These are phyloP conservation scores for Phrixothrix hirtus DNA, from an alignment of 2,888 invertebrate genomes.

Conservation along the genomic window DNA sequence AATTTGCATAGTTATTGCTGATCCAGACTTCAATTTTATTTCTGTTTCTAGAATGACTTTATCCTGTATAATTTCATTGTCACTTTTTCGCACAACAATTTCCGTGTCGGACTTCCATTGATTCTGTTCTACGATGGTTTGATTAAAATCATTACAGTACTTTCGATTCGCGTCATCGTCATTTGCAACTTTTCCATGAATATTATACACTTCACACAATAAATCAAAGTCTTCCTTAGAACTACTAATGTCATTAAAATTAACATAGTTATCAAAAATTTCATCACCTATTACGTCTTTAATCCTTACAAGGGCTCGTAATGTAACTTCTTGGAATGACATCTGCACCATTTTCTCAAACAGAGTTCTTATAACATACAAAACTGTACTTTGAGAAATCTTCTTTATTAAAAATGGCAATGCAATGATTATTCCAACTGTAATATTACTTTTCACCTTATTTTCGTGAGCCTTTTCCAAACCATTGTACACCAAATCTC, in stretches of 20 bases:
- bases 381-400: slow-evolving; percentile 57
- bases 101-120: slow-evolving; percentile 32
- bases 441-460: slow-evolving; percentile 60
- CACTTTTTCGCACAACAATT: slow-evolving; percentile 25
- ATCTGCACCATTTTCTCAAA: slow-evolving; percentile 57
- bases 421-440: slow-evolving; percentile 68
- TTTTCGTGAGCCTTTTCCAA: slow-evolving; percentile 64
- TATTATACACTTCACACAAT: slow-evolving; percentile 65
- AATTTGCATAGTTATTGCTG: slow-evolving; percentile 82
- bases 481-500: slow-evolving; percentile 68
- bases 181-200: slow-evolving; percentile 35
- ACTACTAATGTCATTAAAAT: slow-evolving; percentile 50
- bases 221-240: slow-evolving; percentile 62
- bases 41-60: slow-evolving; percentile 82
- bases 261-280: slow-evolving; percentile 63
- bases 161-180: slow-evolving; percentile 20
- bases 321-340: slow-evolving; percentile 65
- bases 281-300: slow-evolving; percentile 68
- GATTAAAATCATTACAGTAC: slow-evolving; percentile 32
- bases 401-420: slow-evolving; percentile 65
- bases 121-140: slow-evolving; percentile 27
- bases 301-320: slow-evolving; percentile 71
- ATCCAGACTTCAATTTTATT: slow-evolving; percentile 78
- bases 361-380: slow-evolving; percentile 51
- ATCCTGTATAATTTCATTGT: slow-evolving; percentile 53